Base-by-base conservation (phyloP, 2,888 invertebrate genomes). In the Nysson spinosus region DNA sequence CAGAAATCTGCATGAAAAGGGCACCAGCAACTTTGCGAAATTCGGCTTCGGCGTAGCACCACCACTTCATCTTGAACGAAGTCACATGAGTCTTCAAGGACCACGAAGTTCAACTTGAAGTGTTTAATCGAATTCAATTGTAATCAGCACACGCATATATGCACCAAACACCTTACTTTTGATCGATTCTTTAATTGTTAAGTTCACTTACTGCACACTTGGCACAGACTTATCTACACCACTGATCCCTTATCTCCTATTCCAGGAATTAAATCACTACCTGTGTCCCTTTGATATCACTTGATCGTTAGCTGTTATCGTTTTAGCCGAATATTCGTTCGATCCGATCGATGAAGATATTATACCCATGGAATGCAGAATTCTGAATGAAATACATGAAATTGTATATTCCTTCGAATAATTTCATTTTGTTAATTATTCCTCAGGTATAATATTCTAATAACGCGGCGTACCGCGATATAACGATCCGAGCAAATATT, bases 111-210 rank as follows among this genome's bases (percentile, higher is more conserved):
- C 64, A 67, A 63, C 37, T 73, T 73, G 47, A 30, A 73, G 73
- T 50, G 52, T 56, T 60, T 43, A 58, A 24, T 65, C 65, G 60
- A 61, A 55, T 69, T 74, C 74, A 74, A 58, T 69, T 73, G n/a
- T 42, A 69, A 60, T 71, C 65, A 69, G 75, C 74, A 75, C 74
- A 75, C 75, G 74, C 75, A 75, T 72, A 74, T 69, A 75, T 74
- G 75, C 75, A 74, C 74, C 52, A 47, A n/a, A 74, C 75, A 74
- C 74, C 39, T 65, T 74, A 14, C 17, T 7, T 20, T 7, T 37
- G 26, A 6, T 14, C 20, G n/a, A 19, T 61, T 20, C 9, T 34
- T 43, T 37, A 16, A 19, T 43, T 39, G 3, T 34, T 32, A 35
- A 20, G 24, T 32, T 34, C 50, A 42, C 46, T 65, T 40, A 52